These are phyloP conservation scores for Cinclus mexicanus DNA, from an alignment of 2,113 vertebrate genomes.

Conservation along the genomic window DNA sequence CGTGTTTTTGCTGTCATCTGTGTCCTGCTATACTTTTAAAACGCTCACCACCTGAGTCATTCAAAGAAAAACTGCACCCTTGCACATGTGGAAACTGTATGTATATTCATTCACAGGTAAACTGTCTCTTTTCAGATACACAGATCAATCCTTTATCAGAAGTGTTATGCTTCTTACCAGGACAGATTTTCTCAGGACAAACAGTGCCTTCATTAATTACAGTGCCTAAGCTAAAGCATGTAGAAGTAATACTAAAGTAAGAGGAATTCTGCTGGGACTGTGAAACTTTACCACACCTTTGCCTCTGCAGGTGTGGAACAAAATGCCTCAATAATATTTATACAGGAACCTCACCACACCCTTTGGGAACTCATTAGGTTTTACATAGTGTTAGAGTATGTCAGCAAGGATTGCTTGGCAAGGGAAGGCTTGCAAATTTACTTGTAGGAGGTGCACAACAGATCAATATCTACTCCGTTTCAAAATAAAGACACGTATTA, in stretches of 20 bases:
- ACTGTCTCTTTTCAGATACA: neutral
- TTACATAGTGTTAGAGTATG: neutral
- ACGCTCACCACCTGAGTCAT: neutral
- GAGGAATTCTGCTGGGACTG: neutral
- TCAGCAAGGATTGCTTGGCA: neutral
- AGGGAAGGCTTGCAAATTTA: neutral
- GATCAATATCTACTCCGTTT: constrained; percentile 1
- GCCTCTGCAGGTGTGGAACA: constrained; percentile 16
- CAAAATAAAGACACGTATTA: constrained; percentile 32
- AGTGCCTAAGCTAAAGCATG: neutral
- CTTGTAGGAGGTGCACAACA: neutral
- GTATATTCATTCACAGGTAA: neutral
- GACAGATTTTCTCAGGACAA: neutral
- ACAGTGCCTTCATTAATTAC: neutral
- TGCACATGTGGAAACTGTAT: neutral
- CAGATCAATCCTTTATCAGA: neutral
- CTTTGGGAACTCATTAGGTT: constrained; percentile 1
- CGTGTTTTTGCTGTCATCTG: neutral
- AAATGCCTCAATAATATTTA: constrained; percentile 24
- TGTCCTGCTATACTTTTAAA: neutral
- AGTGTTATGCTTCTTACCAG: neutral
- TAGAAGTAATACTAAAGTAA: neutral
- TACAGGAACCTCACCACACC: constrained; percentile 26
- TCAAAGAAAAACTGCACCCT: neutral
- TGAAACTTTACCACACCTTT: constrained; percentile 45